Evolutionary conservation across 1,140 invertebrate genomes (phyloP).

Genomic region (Acromyrmex charruanus): DNA sequence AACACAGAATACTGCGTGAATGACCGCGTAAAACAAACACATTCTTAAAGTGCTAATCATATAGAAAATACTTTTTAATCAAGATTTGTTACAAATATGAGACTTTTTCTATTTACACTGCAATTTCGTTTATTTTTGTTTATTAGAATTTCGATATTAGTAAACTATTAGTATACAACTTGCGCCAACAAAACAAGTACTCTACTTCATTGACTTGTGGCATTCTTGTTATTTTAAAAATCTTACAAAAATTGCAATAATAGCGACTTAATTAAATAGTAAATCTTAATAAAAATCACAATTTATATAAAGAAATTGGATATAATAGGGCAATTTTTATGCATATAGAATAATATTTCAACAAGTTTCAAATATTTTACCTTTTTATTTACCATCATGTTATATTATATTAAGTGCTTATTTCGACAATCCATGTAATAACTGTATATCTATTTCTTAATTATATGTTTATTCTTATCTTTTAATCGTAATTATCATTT

Average conservation of each 20-base stretch:
- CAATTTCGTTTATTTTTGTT: neutral
- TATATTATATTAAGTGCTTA: neutral
- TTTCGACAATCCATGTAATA: neutral
- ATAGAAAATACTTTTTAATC: neutral
- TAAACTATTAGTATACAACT: neutral
- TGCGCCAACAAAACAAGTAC: neutral
- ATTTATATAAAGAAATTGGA: neutral
- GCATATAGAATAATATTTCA: neutral
- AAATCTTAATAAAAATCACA: neutral
- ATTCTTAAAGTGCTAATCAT: neutral
- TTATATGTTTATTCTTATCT: neutral
- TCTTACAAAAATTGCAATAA: neutral
- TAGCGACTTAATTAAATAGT: neutral
- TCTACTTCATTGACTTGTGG: neutral
- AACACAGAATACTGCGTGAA: no score
- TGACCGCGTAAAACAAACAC: no score
- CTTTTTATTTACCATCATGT: neutral
- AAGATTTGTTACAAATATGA: neutral
- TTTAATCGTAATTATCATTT: no score
- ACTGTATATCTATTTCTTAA: neutral
- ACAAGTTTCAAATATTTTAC: slow-evolving; percentile 1
- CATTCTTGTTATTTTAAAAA: neutral
- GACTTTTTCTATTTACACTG: neutral
- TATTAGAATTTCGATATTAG: neutral
- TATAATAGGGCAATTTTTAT: no score